A percentile compares a stretch with the other conserved stretches of the same genome.
These are phyloP conservation scores for Drosophila nr. perissopoda DNA, from an alignment of 2,888 invertebrate genomes.

Conservation along the genomic window DNA sequence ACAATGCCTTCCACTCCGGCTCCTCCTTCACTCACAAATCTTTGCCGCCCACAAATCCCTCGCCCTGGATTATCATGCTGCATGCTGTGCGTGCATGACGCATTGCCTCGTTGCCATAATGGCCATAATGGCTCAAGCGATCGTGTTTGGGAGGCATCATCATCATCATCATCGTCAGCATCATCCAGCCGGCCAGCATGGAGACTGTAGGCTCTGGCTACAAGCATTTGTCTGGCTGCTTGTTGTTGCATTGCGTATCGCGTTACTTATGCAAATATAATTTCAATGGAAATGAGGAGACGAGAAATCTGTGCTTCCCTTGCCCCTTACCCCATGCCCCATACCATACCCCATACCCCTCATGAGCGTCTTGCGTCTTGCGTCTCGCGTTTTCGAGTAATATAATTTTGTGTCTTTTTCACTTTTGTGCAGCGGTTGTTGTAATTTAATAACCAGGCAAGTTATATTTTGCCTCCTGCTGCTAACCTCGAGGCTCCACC, in stretches of 20 bases:
- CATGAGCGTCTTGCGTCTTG: slow-evolving; percentile 1
- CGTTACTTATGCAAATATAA: slow-evolving; percentile 82
- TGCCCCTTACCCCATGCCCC: not conserved
- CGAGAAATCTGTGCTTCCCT: slow-evolving; percentile 59
- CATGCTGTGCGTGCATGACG: slow-evolving; percentile 73
- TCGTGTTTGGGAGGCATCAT: slow-evolving; percentile 73
- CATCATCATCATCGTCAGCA: slow-evolving; percentile 46
- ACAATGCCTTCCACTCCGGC: slow-evolving; percentile 6
- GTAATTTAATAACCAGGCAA: slow-evolving; percentile 77
- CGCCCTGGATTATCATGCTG: slow-evolving; percentile 26
- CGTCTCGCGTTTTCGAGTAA: slow-evolving; percentile 46
- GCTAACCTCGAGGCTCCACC: slow-evolving; percentile 61
- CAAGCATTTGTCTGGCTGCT: slow-evolving; percentile 15
- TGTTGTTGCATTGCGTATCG: slow-evolving; percentile 67
- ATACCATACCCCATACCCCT: not conserved
- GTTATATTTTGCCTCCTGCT: slow-evolving; percentile 80
- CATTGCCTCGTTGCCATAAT: slow-evolving; percentile 76
- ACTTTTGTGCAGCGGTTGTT: slow-evolving; percentile 73
- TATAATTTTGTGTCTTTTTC: slow-evolving; percentile 78
- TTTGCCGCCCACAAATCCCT: not conserved
- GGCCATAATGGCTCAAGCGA: slow-evolving; percentile 64
- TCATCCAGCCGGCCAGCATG: slow-evolving; percentile 26
- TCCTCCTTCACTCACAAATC: slow-evolving; percentile 24
- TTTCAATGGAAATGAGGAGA: slow-evolving; percentile 75
- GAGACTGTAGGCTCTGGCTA: slow-evolving; percentile 27